Conservation (phyloP, 1,140 invertebrate genomes). For the Macrostomum lignano region DNA sequence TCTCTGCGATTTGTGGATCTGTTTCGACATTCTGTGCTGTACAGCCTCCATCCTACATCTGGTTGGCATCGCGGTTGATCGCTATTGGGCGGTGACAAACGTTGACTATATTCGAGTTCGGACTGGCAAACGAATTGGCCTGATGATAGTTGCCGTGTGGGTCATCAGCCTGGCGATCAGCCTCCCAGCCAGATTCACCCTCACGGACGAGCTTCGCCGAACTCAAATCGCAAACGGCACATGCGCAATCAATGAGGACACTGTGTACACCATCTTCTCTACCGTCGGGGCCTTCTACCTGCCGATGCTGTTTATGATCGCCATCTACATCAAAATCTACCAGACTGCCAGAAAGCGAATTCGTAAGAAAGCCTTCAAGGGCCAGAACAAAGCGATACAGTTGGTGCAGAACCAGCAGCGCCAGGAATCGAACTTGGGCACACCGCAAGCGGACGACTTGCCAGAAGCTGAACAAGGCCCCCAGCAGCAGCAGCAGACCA, state of each 20-base stretch:
- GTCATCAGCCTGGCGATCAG: slow-evolving; percentile 50
- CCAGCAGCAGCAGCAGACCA: too few relatives aligned
- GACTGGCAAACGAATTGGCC: slow-evolving; percentile 45
- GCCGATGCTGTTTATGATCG: slow-evolving; percentile 58
- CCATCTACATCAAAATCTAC: slow-evolving; percentile 66
- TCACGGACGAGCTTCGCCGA: slow-evolving; percentile 3
- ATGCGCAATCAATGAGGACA: slow-evolving; percentile 70
- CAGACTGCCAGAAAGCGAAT: slow-evolving; percentile 23
- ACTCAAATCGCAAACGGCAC: slow-evolving; percentile 8
- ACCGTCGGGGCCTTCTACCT: slow-evolving; percentile 58
- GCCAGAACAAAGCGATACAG: too few relatives aligned
- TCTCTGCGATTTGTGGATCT: slow-evolving; percentile 37
- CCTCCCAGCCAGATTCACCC: slow-evolving; percentile 44
- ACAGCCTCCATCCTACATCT: slow-evolving; percentile 70
- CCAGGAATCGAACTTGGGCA: too few relatives aligned
- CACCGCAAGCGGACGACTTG: too few relatives aligned
- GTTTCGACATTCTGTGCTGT: slow-evolving; percentile 62
- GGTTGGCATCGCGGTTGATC: slow-evolving; percentile 72
- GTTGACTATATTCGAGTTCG: slow-evolving; percentile 70
- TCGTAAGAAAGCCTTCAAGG: slow-evolving; percentile 11
- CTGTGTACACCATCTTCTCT: slow-evolving; percentile 43
- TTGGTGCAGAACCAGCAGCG: too few relatives aligned
- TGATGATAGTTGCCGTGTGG: slow-evolving; percentile 68
- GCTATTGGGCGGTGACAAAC: slow-evolving; percentile 79
- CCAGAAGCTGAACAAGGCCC: too few relatives aligned